Evolutionary conservation across 2,888 invertebrate genomes (phyloP).

Genomic region (Drosophila mercatorum): DNA sequence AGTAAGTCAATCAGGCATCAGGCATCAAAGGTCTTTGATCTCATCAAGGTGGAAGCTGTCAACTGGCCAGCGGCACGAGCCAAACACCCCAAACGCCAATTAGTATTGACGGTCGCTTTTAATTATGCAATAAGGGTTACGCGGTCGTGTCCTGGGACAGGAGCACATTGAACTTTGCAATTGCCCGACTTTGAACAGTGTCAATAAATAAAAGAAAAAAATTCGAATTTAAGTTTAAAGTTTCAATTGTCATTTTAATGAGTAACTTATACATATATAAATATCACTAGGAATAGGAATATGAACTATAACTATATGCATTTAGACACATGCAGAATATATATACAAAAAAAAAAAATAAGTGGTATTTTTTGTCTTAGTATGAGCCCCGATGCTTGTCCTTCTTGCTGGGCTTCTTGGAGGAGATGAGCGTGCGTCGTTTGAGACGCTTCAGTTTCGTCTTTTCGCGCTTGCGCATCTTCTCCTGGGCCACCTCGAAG

Average conservation of each 20-base stretch:
- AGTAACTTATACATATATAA: slow-evolving; percentile 18
- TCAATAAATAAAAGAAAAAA: not conserved
- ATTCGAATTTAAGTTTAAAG: slow-evolving; percentile 3
- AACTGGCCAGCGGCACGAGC: not conserved
- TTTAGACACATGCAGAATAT: not conserved
- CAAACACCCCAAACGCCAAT: not conserved
- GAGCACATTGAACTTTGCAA: slow-evolving; percentile 68
- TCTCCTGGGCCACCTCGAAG: slow-evolving; percentile 60
- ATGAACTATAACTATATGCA: not conserved
- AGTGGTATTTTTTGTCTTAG: not conserved
- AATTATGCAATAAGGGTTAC: slow-evolving; percentile 66
- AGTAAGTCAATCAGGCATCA: slow-evolving; percentile 23
- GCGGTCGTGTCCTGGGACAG: slow-evolving; percentile 50
- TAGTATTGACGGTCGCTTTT: slow-evolving; percentile 42
- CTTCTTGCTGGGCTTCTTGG: slow-evolving; percentile 70
- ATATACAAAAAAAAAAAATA: not conserved
- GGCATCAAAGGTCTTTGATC: slow-evolving; percentile 25
- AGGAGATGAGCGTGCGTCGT: slow-evolving; percentile 68
- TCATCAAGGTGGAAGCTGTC: slow-evolving; percentile 9
- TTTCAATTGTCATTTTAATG: slow-evolving; percentile 36
- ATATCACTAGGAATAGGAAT: slow-evolving; percentile 17
- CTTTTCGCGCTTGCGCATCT: slow-evolving; percentile 54
- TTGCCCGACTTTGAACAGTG: not conserved
- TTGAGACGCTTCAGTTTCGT: slow-evolving; percentile 69
- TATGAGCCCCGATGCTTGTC: slow-evolving; percentile 38